Evolutionary conservation across 1,140 invertebrate species (phyloP).

Genomic region (Drosophila suzukii): DNA sequence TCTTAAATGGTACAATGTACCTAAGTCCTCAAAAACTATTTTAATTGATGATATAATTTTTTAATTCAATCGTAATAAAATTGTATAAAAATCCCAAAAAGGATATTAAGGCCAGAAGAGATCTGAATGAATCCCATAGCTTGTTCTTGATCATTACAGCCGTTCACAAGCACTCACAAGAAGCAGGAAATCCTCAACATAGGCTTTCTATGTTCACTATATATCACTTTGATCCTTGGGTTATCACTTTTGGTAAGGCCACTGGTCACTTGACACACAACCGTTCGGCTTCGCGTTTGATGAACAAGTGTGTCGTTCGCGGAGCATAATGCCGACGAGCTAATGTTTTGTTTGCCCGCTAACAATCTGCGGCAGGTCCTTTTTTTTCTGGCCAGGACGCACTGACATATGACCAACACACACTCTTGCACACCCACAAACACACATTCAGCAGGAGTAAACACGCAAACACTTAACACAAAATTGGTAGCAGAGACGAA

Average conservation of each 20-base stretch:
- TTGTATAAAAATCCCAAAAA: neutral
- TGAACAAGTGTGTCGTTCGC: constrained; percentile 76
- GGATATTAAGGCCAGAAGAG: neutral
- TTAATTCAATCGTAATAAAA: no score
- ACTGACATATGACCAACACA: constrained; percentile 74
- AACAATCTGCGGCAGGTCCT: constrained; percentile 82
- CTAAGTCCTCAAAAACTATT: no score
- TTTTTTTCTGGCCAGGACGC: constrained; percentile 63
- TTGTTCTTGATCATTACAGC: neutral
- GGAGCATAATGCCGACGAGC: constrained; percentile 71
- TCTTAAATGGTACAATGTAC: no score
- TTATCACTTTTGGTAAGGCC: constrained; percentile 4
- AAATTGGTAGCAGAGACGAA: constrained; percentile 75
- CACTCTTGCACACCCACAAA: constrained; percentile 38
- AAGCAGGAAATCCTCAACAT: neutral
- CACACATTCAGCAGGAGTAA: constrained; percentile 23
- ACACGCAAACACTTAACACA: constrained; percentile 82
- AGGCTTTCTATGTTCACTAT: constrained; percentile 6
- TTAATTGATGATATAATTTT: no score
- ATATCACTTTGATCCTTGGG: constrained; percentile 15
- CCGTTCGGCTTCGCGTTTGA: constrained; percentile 76
- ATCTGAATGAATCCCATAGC: neutral
- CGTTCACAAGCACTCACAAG: constrained; percentile 18
- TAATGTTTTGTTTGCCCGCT: constrained; percentile 80
- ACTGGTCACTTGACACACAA: constrained; percentile 72